Evolutionary conservation across 92 coral and sea anemone genomes (phyloP), one percentile per base, ranked within the genome.

Genomic region (Montipora capitata): DNA sequence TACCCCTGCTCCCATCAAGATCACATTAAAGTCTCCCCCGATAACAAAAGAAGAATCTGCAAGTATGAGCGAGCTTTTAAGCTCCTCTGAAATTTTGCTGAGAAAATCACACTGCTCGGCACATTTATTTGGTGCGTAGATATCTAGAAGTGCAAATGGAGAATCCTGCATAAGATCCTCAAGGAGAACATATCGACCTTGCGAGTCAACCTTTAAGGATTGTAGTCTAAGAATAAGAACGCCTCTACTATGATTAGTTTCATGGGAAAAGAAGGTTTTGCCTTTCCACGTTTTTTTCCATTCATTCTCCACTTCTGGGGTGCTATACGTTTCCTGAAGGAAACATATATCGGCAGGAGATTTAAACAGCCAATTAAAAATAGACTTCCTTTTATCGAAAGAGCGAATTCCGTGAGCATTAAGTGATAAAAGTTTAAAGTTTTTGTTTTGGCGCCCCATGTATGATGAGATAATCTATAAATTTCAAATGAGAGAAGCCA

Each of bases 261-360:
- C 64, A 66, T 10, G 56, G 49, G 49, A 44, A 44, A 44, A 44
- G 49, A 44, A 44, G 4, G 49, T 44, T 44, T 88, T 14, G 10
- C 92, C 87, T 41, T 58, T 68, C 92, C 87, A 88, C 62, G 81
- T 81, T 4, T 39, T 84, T 44, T 44, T 44, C 49, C 49, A 79
- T 10, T 57, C 61, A 41, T 35, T 61, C 72, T 79, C 87, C 7
- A 79, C 77, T 8, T 52, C 58, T 51, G 43, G 41, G 15, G 87
- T 51, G 12, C 71, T 87, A 44, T 80, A 83, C 7, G 87, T 88
- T 72, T 87, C 87, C 52, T 87, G 91, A 27, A 87, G 49, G 18
- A 80, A 79, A 20, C 43, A 17, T 15, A 85, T 66, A 75, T 86
- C 90, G 10, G 66, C 76, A 42, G 48, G 35, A 17, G 75, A 79